Evolutionary conservation across 2,888 invertebrate species (phyloP), one percentile per base, ranked within the genome.

Genomic region (Polydrusus cervinus): DNA sequence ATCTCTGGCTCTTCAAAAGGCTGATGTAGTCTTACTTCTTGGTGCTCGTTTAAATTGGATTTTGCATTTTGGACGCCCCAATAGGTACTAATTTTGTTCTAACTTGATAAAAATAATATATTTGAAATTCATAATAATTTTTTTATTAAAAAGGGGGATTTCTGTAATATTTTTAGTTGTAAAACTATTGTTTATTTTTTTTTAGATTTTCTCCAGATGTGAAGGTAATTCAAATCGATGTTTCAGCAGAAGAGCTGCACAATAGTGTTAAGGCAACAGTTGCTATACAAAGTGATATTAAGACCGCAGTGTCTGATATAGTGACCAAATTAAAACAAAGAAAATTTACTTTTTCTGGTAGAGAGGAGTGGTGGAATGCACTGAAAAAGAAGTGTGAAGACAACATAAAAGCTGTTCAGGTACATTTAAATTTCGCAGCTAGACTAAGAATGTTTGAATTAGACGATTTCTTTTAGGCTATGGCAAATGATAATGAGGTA

Each of bases 21-120:
- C 97, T 0, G 98, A 99, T 87, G 95, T 97, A 0, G 90, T 99
- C 2, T 83, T 99, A 8, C 78, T 85, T 10, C 61, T 85, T 20
- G 98, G 98, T 0, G 98, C 98, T 0, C 89, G 98, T 47, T 89
- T 98, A 16, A 99, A 99, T 88, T 99, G 99, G 99, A 98, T 99
- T 88, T 90, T 99, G 77, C 98, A 99, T 88, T 99, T 98, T 89
- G 98, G 98, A 1, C 92, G 93, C 70, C 88, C 94, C 16, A 73
- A 70, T 20, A 70, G 74, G 74, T 74, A 68, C 47, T 25, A 25
- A 25, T 25, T 25, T 25, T 25, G 25, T 5, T 25, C 25, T 25
- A 25, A n/a, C n/a, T 25, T 25, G 3, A 25, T 25, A 25, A 25
- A 25, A 25, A 25, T 25, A 25, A 25, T n/a, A n/a, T n/a, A n/a